These are phyloP conservation scores for Leucoma salicis DNA, from an alignment of 2,888 invertebrate genomes.

Conservation along the genomic window DNA sequence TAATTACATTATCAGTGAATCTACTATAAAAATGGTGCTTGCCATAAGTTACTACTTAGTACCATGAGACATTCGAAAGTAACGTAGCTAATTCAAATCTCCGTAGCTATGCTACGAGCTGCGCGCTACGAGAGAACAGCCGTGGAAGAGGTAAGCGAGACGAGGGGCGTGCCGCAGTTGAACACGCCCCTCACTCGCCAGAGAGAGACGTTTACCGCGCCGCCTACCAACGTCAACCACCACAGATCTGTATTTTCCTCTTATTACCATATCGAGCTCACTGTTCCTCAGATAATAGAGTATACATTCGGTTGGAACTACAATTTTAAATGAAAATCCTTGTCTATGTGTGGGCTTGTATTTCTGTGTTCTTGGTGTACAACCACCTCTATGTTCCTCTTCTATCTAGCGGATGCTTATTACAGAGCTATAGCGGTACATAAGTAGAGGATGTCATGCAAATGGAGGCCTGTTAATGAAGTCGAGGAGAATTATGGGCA, in stretches of 20 bases:
- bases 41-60: conserved; percentile 2
- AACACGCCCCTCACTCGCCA: conserved; percentile 63
- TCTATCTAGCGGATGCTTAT: conserved; percentile 50
- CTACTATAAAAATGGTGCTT: background rate
- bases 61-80: conserved; percentile 26
- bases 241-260: conserved; percentile 43
- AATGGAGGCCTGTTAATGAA: conserved; percentile 82
- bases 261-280: conserved; percentile 22
- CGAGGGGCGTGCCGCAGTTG: conserved; percentile 55
- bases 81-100: conserved; percentile 25
- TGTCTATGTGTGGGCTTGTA: conserved; percentile 25
- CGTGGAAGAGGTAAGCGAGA: conserved; percentile 32
- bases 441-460: conserved; percentile 74
- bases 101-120: conserved; percentile 39
- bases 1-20: background rate
- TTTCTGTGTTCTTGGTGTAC: conserved; percentile 43
- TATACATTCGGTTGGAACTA: conserved; percentile 33
- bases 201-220: conserved; percentile 58
- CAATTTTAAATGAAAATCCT: conserved; percentile 9
- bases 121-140: conserved; percentile 36
- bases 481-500: conserved; percentile 78
- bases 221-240: conserved; percentile 60
- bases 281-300: conserved; percentile 38
- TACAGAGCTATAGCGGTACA: conserved; percentile 58
- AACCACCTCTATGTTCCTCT: conserved; percentile 53